Evolutionary conservation across 2,888 invertebrate genomes (phyloP).

Genomic region (Mayetiola destructor): DNA sequence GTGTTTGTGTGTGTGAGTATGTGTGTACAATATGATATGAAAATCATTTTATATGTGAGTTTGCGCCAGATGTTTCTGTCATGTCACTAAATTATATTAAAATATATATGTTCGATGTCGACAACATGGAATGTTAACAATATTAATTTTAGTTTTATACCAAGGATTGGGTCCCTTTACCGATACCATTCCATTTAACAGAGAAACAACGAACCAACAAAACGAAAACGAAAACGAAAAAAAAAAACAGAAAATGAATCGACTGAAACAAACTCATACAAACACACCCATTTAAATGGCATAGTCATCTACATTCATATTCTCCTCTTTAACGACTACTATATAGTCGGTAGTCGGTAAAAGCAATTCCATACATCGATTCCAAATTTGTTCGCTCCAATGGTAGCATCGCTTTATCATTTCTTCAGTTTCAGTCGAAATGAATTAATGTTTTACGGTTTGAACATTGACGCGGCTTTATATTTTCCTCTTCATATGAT

Average conservation of each 20-base stretch:
- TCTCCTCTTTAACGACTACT: too few species aligned
- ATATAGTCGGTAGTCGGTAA: too few species aligned
- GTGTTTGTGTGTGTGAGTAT: too few species aligned
- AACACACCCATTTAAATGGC: background rate
- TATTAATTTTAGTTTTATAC: constrained; percentile 6
- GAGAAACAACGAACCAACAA: too few species aligned
- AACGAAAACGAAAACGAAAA: too few species aligned
- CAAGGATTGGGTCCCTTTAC: background rate
- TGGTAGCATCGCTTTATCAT: constrained; percentile 4
- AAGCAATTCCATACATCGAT: background rate
- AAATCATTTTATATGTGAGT: too few species aligned
- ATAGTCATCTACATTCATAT: background rate
- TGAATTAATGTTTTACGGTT: constrained; percentile 4
- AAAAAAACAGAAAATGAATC: background rate
- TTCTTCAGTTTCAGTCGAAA: background rate
- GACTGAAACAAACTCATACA: background rate
- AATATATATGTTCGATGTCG: background rate
- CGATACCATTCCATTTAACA: background rate
- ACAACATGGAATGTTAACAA: background rate
- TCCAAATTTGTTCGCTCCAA: constrained; percentile 3
- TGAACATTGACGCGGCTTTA: too few species aligned
- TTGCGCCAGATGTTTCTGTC: constrained; percentile 12
- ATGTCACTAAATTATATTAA: background rate
- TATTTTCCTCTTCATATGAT: too few species aligned
- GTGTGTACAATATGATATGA: too few species aligned